Conservation (phyloP, 2,888 invertebrate species). For the Polia nebulosa region DNA sequence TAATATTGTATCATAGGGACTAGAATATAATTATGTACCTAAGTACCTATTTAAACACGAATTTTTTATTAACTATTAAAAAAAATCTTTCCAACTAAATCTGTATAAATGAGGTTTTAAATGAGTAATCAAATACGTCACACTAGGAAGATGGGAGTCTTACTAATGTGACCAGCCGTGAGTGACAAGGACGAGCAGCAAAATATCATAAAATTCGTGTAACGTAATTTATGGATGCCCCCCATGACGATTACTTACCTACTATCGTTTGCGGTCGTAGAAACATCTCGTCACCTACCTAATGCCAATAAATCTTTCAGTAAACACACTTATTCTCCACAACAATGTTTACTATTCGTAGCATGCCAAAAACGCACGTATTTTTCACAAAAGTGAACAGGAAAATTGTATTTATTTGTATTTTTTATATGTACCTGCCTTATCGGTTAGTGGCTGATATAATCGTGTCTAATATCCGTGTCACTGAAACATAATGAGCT, state of each 20-base stretch:
- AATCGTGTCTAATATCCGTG: conserved; percentile 20
- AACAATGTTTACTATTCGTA: conserved; percentile 3
- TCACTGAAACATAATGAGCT: conserved; percentile 29
- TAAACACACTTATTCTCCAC: conserved; percentile 4
- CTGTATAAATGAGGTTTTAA: too few species aligned
- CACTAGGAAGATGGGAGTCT: too few species aligned
- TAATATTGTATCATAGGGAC: too few species aligned
- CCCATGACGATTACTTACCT: background rate
- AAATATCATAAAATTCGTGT: too few species aligned
- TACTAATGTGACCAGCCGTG: too few species aligned
- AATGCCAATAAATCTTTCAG: conserved; percentile 19
- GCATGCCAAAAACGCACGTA: conserved; percentile 11
- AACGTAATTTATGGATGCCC: too few species aligned
- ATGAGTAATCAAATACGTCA: too few species aligned
- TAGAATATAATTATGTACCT: too few species aligned
- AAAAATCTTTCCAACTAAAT: too few species aligned
- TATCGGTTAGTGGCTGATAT: conserved; percentile 39
- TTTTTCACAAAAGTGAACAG: conserved; percentile 9
- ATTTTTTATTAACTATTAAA: too few species aligned
- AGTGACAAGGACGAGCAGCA: too few species aligned
- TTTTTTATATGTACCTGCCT: conserved; percentile 36
- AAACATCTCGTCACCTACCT: background rate
- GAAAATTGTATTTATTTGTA: conserved; percentile 32
- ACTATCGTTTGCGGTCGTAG: background rate
- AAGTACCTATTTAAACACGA: too few species aligned